Conservation (phyloP, 2,888 invertebrate species). For the Yponomeuta plumbellus region DNA sequence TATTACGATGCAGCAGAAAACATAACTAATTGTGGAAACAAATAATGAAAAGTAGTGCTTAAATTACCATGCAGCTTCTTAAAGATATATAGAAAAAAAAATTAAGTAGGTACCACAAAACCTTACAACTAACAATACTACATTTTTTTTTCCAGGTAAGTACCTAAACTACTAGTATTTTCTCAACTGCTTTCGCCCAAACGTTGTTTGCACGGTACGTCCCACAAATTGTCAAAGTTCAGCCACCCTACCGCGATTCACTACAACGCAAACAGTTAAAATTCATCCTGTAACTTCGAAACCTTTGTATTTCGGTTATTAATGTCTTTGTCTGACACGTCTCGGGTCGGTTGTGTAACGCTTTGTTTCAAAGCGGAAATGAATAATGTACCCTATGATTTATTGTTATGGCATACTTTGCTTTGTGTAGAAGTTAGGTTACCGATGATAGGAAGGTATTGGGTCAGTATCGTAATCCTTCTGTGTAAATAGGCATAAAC, state of each 20-base stretch:
- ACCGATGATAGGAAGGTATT: background rate
- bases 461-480: background rate
- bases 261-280: background rate
- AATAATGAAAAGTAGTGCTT: too few species aligned
- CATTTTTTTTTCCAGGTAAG: too few species aligned
- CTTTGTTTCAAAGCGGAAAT: background rate
- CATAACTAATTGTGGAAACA: too few species aligned
- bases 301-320: slow-evolving; percentile 5
- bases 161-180: too few species aligned
- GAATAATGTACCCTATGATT: background rate
- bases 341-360: slow-evolving; percentile 1
- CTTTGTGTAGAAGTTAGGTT: background rate
- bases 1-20: too few species aligned
- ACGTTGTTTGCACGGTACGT: too few species aligned
- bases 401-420: background rate
- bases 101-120: too few species aligned
- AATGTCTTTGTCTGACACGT: slow-evolving; percentile 1
- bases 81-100: too few species aligned
- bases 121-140: too few species aligned
- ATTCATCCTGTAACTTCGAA: background rate
- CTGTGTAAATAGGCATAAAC: too few species aligned
- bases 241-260: slow-evolving; percentile 1
- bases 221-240: background rate
- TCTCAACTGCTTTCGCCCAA: too few species aligned
- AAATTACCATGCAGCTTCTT: too few species aligned